phyloP scores from a whole-genome alignment of 53 echinoderm and acorn worm genomes.

The Hippasteria phrygiana region DNA sequence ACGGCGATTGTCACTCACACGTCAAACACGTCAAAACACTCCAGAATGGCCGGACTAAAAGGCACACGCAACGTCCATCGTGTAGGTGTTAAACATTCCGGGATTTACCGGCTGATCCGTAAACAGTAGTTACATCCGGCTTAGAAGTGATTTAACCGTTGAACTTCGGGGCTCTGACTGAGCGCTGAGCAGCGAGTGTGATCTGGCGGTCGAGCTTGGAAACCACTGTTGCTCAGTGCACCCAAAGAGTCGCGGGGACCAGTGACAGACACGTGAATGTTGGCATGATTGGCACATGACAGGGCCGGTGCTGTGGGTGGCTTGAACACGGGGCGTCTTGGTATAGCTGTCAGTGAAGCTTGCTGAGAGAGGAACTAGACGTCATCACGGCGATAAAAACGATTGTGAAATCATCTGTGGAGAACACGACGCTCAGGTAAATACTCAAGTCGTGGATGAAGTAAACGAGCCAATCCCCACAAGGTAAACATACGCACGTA shows the following conservation, averaged over 20 bases:
- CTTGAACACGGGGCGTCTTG: slow-evolving; percentile 10
- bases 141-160: slow-evolving; percentile 55
- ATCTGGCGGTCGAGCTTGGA: not conserved
- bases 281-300: slow-evolving; percentile 51
- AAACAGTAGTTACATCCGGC: slow-evolving; percentile 55
- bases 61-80: slow-evolving; percentile 46
- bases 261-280: slow-evolving; percentile 36
- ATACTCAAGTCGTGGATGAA: no score
- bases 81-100: slow-evolving; percentile 28
- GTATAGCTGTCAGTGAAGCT: slow-evolving; percentile 24
- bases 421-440: no score
- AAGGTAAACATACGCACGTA: no score
- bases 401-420: no score
- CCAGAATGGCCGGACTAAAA: not conserved
- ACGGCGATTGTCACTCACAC: slow-evolving; percentile 51
- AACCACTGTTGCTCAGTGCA: not conserved
- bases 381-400: no score
- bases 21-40: slow-evolving; percentile 37
- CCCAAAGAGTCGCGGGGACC: slow-evolving; percentile 8
- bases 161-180: slow-evolving; percentile 10
- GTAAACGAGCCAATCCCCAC: no score
- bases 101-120: slow-evolving; percentile 26
- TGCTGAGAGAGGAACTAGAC: not conserved
- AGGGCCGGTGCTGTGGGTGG: slow-evolving; percentile 33
- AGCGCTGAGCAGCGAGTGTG: not conserved